phyloP scores from a whole-genome alignment of 2,888 invertebrate species.

The Sarcophaga subvicina region DNA sequence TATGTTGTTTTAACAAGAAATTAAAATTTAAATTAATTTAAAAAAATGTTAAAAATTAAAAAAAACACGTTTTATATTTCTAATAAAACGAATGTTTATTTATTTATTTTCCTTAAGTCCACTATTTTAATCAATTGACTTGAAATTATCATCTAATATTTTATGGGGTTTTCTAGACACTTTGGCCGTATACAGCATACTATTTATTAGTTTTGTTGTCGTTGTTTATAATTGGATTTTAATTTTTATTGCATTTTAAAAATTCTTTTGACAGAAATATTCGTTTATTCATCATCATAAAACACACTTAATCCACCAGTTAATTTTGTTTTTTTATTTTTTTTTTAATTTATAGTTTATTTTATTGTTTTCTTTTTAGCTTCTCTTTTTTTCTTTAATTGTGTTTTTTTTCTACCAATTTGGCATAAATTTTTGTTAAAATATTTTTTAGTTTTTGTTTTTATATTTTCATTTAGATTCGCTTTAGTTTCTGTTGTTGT shows the following conservation, averaged over 20 bases:
- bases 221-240: background rate
- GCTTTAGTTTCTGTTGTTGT: slow-evolving; percentile 9
- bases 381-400: too few relatives aligned
- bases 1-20: too few relatives aligned
- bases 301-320: background rate
- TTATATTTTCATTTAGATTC: background rate
- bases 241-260: slow-evolving; percentile 12
- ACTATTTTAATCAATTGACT: background rate
- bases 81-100: too few relatives aligned
- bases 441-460: background rate
- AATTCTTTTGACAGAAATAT: slow-evolving; percentile 7
- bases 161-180: background rate
- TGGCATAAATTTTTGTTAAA: background rate
- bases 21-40: too few relatives aligned
- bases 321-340: background rate
- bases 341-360: background rate
- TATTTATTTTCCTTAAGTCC: too few relatives aligned
- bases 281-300: background rate
- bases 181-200: background rate
- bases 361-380: background rate
- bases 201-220: background rate
- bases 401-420: background rate
- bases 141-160: slow-evolving; percentile 9
- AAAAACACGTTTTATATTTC: too few relatives aligned
- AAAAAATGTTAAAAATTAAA: too few relatives aligned